Evolutionary conservation across 2,888 invertebrate species (phyloP), one percentile per base, ranked within the genome.

Genomic region (Noctua janthina): DNA sequence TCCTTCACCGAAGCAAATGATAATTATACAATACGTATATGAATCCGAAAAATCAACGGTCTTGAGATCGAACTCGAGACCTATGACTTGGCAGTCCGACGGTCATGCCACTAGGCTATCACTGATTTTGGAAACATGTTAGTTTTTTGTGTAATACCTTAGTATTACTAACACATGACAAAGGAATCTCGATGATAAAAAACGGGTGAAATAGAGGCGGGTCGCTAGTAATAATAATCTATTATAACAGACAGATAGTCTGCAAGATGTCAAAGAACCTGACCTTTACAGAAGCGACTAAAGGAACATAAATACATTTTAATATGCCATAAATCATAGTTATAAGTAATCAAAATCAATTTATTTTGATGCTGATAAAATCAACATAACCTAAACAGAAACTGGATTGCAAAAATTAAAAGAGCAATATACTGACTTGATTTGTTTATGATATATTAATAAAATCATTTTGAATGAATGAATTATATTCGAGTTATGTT

Each of bases 301-400:
- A 39, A 85, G 2, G 62, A 66, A 66, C 13, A 59, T 51, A 59
- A 64, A 74, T 17, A 49, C n/a, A 67, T 75, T 69, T 75, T n/a
- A 62, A 72, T 29, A 39, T 23, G 1, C 29, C 29, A 74, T 72
- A 64, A 54, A 78, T 82, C 68, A 77, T 64, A 49, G 17, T 59
- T 43, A 20, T 43, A 10, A 39, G 23, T n/a, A 71, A 85, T 84
- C 35, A 74, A 64, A 82, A 74, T 39, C 77, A 85, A 77, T 81
- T 68, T 62, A 77, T 75, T 69, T 78, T 59, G 29, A 78, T 82
- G 35, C 0, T 20, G 15, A 15, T 75, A 64, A 64, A 35, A 10
- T 35, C 35, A 35, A 20, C 35, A 35, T 64, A 78, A 78, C 8
- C 43, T 68, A 77, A 81, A 84, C 77, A 78, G 1, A 68, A 66